phyloP scores from a whole-genome alignment of 2,888 invertebrate species.

The Agelastica alni region DNA sequence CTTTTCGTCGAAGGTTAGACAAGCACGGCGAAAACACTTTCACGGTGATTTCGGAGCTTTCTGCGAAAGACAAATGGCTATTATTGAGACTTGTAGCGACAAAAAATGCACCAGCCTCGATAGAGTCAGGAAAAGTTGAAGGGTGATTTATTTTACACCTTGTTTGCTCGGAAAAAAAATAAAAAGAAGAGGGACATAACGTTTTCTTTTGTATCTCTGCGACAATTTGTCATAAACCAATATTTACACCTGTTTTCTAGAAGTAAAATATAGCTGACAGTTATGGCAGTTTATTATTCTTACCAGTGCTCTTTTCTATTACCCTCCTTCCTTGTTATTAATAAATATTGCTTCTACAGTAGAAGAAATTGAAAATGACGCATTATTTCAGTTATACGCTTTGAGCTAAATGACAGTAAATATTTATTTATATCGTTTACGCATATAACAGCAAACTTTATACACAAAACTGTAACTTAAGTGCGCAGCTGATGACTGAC shows the following conservation, averaged over 20 bases:
- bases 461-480: no score
- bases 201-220: conserved; percentile 10
- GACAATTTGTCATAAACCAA: conserved; percentile 18
- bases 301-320: not conserved
- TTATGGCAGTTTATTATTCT: conserved; percentile 10
- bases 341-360: no score
- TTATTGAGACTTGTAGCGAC: conserved; percentile 16
- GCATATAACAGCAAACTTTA: no score
- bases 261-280: conserved; percentile 6
- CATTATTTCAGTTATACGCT: no score
- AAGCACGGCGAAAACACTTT: conserved; percentile 13
- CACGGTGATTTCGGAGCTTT: conserved; percentile 14
- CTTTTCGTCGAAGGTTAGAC: not conserved
- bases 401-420: no score
- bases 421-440: no score
- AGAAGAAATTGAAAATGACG: no score
- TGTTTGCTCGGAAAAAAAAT: conserved; percentile 14
- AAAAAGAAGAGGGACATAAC: conserved; percentile 7
- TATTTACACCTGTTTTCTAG: conserved; percentile 18
- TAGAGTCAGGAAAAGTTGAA: conserved; percentile 19
- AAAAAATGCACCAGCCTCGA: conserved; percentile 18
- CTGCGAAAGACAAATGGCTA: conserved; percentile 21
- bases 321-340: not conserved
- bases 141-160: conserved; percentile 22
- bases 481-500: no score